Percentiles rank a stretch among this genome's conserved stretches.
phyloP scores from a whole-genome alignment of 37 sponge, comb jelly and placozoan species.

The Oscarella lobularis region DNA sequence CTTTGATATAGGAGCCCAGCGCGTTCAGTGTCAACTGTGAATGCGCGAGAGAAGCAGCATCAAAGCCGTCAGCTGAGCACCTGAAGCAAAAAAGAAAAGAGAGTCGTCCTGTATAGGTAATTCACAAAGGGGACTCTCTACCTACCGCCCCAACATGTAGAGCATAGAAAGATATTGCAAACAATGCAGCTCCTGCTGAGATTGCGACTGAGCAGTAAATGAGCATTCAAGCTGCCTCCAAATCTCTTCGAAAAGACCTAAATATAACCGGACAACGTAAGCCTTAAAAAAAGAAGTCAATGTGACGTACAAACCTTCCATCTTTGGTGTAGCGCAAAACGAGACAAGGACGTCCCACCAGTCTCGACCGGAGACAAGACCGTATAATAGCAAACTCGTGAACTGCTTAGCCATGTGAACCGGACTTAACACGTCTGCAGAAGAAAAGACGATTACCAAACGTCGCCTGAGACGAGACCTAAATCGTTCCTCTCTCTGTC shows the following conservation, averaged over 20 bases:
- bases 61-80: not conserved
- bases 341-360: not conserved
- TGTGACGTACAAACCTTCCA: not conserved
- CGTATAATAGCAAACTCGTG: not conserved
- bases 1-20: not conserved
- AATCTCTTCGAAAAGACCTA: not conserved
- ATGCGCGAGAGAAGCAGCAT: not conserved
- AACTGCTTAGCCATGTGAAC: not conserved
- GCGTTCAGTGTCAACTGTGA: not conserved
- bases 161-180: not conserved
- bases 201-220: not conserved
- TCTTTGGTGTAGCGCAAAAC: not conserved
- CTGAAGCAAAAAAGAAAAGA: not conserved
- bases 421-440: not conserved
- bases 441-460: too few species aligned
- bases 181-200: not conserved
- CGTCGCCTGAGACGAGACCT: too few species aligned
- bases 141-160: not conserved
- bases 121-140: not conserved
- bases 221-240: not conserved
- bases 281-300: not conserved
- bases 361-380: not conserved
- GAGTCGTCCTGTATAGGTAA: not conserved
- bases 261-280: too few species aligned
- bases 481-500: too few species aligned